Percentiles rank a stretch among this genome's conserved stretches.
Evolutionary conservation across 64 coral and sea anemone genomes (phyloP).

Genomic region (Exaiptasia diaphana): DNA sequence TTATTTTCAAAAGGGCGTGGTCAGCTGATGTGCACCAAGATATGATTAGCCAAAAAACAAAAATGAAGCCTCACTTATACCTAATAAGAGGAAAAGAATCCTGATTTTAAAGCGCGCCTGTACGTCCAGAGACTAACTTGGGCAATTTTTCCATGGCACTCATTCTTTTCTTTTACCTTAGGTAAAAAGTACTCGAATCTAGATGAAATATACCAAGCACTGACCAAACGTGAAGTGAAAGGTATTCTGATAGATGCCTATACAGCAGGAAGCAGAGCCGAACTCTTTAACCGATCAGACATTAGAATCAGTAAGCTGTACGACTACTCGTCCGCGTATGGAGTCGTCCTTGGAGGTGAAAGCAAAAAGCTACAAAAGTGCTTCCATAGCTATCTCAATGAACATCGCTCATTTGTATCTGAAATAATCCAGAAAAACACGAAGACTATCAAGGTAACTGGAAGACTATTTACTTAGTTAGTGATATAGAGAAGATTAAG

Average conservation of each 20-base stretch:
- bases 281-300: constrained; percentile 65
- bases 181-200: constrained; percentile 76
- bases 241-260: constrained; percentile 70
- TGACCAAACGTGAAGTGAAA: constrained; percentile 64
- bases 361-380: constrained; percentile 72
- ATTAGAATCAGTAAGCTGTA: constrained; percentile 65
- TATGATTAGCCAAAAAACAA: too few species aligned
- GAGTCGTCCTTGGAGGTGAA: constrained; percentile 67
- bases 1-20: too few species aligned
- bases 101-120: too few species aligned
- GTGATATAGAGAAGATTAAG: background rate
- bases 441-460: constrained; percentile 55
- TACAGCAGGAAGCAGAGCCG: constrained; percentile 64
- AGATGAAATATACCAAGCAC: constrained; percentile 60
- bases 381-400: constrained; percentile 63
- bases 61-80: too few species aligned
- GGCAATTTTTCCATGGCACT: too few species aligned
- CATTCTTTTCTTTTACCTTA: background rate
- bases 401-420: constrained; percentile 64
- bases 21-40: too few species aligned
- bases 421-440: constrained; percentile 53
- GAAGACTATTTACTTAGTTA: too few species aligned
- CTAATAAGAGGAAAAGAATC: too few species aligned
- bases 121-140: too few species aligned
- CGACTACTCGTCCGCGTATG: constrained; percentile 70